A percentile compares a stretch with the other conserved stretches of the same genome.
Evolutionary conservation across 2,888 invertebrate species (phyloP).

Genomic region (Plebejus anna): DNA sequence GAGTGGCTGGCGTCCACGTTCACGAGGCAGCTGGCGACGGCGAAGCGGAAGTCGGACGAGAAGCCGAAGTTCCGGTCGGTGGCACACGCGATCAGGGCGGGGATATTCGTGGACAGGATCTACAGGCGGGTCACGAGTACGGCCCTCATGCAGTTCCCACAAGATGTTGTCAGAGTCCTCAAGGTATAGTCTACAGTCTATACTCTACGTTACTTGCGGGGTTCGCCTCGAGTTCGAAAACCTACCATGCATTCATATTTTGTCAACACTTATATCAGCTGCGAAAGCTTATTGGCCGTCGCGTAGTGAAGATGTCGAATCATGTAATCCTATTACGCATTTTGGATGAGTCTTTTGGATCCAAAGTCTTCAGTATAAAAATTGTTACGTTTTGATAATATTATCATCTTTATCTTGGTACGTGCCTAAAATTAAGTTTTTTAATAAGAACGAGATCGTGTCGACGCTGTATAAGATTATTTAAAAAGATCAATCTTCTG

Average conservation of each 20-base stretch:
- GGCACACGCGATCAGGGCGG: constrained; percentile 97
- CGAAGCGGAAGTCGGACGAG: constrained; percentile 87
- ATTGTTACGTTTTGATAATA: no score
- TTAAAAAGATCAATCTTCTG: background rate
- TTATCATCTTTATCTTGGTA: no score
- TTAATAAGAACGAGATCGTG: no score
- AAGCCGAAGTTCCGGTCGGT: constrained; percentile 96
- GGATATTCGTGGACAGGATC: constrained; percentile 97
- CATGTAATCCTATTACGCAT: no score
- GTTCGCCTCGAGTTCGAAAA: no score
- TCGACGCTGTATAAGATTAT: background rate
- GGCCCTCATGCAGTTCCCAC: constrained; percentile 92
- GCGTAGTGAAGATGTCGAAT: no score
- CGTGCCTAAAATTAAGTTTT: no score
- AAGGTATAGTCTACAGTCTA: constrained; percentile 82
- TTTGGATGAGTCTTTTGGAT: no score
- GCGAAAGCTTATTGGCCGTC: no score
- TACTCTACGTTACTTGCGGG: background rate
- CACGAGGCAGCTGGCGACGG: constrained; percentile 91
- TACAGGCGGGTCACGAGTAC: constrained; percentile 90
- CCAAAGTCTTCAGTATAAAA: no score
- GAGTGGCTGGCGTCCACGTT: constrained; percentile 98
- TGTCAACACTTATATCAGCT: no score
- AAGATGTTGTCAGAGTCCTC: constrained; percentile 90
- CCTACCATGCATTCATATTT: no score